Evolutionary conservation across 2,888 invertebrate genomes (phyloP).

Genomic region (Panopea generosa): DNA sequence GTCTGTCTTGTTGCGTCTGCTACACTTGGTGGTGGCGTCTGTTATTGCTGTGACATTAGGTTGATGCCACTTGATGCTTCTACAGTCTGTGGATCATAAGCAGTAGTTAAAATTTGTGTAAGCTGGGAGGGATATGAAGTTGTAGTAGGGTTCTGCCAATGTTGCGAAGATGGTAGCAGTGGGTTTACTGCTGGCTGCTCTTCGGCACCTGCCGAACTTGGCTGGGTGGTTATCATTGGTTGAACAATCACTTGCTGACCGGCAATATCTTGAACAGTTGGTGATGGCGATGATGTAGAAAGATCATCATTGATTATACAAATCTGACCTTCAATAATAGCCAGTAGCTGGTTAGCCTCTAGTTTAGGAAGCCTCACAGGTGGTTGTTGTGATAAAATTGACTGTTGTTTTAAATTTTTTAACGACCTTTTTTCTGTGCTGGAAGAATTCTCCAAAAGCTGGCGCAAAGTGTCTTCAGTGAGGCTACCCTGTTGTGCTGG

Average conservation of each 20-base stretch:
- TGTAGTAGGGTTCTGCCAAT: too few relatives aligned
- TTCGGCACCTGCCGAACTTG: constrained; percentile 7
- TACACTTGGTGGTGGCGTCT: too few relatives aligned
- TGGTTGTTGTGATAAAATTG: too few relatives aligned
- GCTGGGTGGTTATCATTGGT: constrained; percentile 24
- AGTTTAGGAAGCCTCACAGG: constrained; percentile 1
- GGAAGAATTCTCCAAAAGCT: too few relatives aligned
- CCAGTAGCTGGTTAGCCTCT: constrained; percentile 16
- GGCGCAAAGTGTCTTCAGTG: too few relatives aligned
- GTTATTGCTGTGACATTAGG: background rate
- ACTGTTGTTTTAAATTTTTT: too few relatives aligned
- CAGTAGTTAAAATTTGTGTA: background rate
- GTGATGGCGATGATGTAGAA: background rate
- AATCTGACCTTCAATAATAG: constrained; percentile 38
- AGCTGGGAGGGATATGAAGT: too few relatives aligned
- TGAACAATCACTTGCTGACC: constrained; percentile 30
- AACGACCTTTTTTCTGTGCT: too few relatives aligned
- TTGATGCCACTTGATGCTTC: background rate
- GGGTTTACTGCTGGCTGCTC: background rate
- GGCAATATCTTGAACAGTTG: constrained; percentile 14
- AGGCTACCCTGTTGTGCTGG: background rate
- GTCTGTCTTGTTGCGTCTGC: too few relatives aligned
- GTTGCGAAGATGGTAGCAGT: too few relatives aligned
- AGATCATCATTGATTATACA: constrained; percentile 42
- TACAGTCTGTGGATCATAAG: background rate